Percentiles rank a stretch among this genome's conserved stretches.
Evolutionary conservation across 2,113 vertebrate species (phyloP).

Genomic region (Argyrosomus japonicus): DNA sequence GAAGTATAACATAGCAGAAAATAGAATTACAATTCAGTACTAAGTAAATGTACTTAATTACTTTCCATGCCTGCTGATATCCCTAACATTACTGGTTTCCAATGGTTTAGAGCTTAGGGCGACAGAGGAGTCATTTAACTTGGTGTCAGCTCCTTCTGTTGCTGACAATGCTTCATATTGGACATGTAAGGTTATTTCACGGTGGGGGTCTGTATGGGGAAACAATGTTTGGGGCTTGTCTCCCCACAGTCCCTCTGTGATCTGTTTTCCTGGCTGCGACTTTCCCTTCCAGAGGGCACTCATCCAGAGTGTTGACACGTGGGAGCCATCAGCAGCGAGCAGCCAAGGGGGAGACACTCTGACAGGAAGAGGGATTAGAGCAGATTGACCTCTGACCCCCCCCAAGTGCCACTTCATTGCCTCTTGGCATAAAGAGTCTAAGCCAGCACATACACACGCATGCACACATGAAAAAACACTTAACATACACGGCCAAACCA

Average conservation of each 20-base stretch:
- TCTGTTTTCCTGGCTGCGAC: conserved; percentile 74
- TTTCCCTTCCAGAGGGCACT: conserved; percentile 76
- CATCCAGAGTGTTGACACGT: conserved; percentile 75
- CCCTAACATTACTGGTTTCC: conserved; percentile 19
- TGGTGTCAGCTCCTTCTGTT: conserved; percentile 56
- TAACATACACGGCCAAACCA: conserved; percentile 18
- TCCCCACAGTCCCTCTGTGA: conserved; percentile 59
- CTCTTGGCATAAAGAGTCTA: conserved; percentile 68
- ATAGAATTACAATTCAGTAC: too few relatives aligned
- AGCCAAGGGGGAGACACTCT: conserved; percentile 76
- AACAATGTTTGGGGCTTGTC: conserved; percentile 47
- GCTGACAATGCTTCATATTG: conserved; percentile 64
- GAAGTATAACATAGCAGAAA: too few relatives aligned
- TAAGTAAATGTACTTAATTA: background rate
- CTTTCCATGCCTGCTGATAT: background rate
- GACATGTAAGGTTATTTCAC: conserved; percentile 66
- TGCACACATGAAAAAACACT: conserved; percentile 10
- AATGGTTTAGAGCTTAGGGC: conserved; percentile 20
- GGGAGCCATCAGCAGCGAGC: conserved; percentile 79
- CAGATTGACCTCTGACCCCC: conserved; percentile 79
- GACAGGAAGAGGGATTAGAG: conserved; percentile 87
- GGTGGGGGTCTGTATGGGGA: conserved; percentile 38
- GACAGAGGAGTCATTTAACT: conserved; percentile 50
- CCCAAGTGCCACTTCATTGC: conserved; percentile 79
- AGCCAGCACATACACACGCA: conserved; percentile 37